A percentile compares a stretch with the other conserved stretches of the same genome.
Conservation (phyloP, 2,797 vertebrate species). For the Ataeniobius toweri region DNA sequence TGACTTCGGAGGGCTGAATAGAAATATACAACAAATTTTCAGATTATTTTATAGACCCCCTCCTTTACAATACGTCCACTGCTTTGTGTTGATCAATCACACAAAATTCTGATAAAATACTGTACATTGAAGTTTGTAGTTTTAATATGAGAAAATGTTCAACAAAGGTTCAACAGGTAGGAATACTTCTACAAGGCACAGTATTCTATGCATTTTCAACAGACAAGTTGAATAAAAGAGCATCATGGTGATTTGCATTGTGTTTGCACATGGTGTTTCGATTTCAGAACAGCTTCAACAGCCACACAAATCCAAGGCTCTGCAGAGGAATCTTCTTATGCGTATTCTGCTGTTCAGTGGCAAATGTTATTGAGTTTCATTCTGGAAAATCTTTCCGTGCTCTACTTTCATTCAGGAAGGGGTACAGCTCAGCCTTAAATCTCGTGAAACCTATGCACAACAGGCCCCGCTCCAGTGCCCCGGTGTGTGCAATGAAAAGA, state of each 20-base stretch:
- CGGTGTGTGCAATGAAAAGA: constrained; percentile 64
- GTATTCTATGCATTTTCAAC: too few relatives aligned
- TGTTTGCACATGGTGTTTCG: neutral
- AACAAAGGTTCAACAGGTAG: too few relatives aligned
- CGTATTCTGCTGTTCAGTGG: constrained; percentile 78
- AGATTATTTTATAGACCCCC: neutral
- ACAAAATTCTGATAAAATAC: neutral
- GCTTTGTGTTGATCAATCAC: neutral
- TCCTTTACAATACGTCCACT: neutral
- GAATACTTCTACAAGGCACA: too few relatives aligned
- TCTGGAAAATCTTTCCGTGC: constrained; percentile 81
- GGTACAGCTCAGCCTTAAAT: constrained; percentile 54
- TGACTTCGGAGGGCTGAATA: neutral
- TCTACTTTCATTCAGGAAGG: constrained; percentile 67
- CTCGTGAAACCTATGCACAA: constrained; percentile 10
- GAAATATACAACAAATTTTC: neutral
- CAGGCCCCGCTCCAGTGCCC: constrained; percentile 40
- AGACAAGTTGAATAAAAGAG: too few relatives aligned
- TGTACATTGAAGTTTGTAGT: too few relatives aligned
- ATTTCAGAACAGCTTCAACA: constrained; percentile 35
- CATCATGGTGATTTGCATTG: neutral
- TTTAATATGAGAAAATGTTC: too few relatives aligned
- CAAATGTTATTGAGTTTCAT: constrained; percentile 81
- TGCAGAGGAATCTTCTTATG: constrained; percentile 68
- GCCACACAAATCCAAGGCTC: constrained; percentile 51